Evolutionary conservation across 2,888 invertebrate species (phyloP).

Genomic region (Thereva nobilitata): DNA sequence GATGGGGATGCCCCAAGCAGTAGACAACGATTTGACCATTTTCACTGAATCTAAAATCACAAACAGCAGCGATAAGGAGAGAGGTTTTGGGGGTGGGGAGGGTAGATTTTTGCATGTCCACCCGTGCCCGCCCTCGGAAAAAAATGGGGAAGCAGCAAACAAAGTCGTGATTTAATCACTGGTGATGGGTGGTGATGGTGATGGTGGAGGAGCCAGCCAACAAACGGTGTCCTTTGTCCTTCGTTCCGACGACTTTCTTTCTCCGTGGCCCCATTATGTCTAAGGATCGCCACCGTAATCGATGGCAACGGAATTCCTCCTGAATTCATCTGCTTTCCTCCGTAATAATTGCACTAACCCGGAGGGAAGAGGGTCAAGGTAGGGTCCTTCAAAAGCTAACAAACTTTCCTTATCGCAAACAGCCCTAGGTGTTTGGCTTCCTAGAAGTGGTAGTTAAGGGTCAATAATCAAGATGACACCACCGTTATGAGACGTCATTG

Average conservation of each 20-base stretch:
- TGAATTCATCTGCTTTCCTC: slow-evolving; percentile 26
- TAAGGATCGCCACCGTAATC: slow-evolving; percentile 18
- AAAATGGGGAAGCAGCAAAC: slow-evolving; percentile 18
- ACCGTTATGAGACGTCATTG: slow-evolving; percentile 18
- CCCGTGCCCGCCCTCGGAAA: not conserved
- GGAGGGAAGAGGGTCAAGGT: slow-evolving; percentile 13
- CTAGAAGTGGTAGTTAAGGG: slow-evolving; percentile 24
- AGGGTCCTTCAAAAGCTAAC: slow-evolving; percentile 9
- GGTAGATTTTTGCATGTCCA: not conserved
- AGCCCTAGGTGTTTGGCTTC: slow-evolving; percentile 16
- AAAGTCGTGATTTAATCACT: slow-evolving; percentile 28
- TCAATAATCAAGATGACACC: slow-evolving; percentile 31
- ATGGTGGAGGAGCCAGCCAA: too few species aligned
- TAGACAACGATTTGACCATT: slow-evolving; percentile 20
- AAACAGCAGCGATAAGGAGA: not conserved
- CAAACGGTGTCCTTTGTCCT: slow-evolving; percentile 18
- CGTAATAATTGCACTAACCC: slow-evolving; percentile 23
- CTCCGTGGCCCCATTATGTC: slow-evolving; percentile 14
- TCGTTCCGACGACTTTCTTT: not conserved
- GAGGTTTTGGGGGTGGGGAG: not conserved
- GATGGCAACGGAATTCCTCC: slow-evolving; percentile 19
- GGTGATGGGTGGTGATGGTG: slow-evolving; percentile 6
- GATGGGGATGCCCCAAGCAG: slow-evolving; percentile 3
- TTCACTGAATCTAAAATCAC: slow-evolving; percentile 5
- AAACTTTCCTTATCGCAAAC: slow-evolving; percentile 25